Evolutionary conservation across 2,113 vertebrate species (phyloP).

Genomic region (Rostratula benghalensis): DNA sequence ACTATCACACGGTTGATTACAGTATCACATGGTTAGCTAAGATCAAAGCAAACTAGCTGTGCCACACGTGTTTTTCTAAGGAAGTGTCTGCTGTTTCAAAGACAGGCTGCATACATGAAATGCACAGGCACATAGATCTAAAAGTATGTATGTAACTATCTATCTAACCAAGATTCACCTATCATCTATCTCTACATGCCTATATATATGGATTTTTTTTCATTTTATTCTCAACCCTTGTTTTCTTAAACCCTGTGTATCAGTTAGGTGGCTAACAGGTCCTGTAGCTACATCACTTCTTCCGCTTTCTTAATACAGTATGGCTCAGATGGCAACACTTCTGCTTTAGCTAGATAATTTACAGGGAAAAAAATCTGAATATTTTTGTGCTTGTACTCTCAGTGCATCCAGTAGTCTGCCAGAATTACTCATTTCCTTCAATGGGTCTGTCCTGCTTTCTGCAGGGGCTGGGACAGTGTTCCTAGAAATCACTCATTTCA

Average conservation of each 20-base stretch:
- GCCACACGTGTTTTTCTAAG: not conserved
- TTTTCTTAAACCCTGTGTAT: not conserved
- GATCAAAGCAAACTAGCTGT: not conserved
- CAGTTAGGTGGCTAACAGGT: not conserved
- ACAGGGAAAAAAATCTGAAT: not conserved
- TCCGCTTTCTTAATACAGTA: not conserved
- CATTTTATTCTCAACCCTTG: not conserved
- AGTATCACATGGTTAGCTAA: not conserved
- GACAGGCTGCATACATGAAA: not conserved
- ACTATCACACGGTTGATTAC: not conserved
- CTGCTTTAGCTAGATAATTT: not conserved
- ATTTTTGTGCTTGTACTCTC: not conserved
- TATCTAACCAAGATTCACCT: not conserved
- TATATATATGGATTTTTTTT: not conserved
- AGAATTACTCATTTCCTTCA: not conserved
- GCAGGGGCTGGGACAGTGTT: not conserved
- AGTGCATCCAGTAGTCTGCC: not conserved
- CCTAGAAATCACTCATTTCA: not conserved
- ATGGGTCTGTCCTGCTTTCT: not conserved
- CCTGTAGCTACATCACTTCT: not conserved
- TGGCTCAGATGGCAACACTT: not conserved
- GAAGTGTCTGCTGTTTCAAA: not conserved
- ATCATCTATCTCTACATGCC: not conserved
- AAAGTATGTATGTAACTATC: not conserved
- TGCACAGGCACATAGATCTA: not conserved